A percentile compares a stretch with the other conserved stretches of the same genome.
Conservation (phyloP, 2,888 invertebrate species). For the Bembecia ichneumoniformis region DNA sequence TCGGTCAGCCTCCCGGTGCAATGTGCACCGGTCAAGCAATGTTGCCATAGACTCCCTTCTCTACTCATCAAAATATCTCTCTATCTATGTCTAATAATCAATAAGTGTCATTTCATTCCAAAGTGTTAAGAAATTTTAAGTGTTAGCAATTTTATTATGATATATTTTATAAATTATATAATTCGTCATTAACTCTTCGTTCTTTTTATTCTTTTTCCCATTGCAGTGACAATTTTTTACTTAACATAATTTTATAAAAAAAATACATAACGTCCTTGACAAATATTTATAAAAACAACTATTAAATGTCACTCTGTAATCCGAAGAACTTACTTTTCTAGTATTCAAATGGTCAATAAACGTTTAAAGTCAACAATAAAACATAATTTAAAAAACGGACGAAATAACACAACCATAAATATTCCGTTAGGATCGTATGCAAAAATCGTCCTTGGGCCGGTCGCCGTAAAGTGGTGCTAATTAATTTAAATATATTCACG, state of each 20-base stretch:
- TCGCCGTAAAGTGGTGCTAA: slow-evolving; percentile 42
- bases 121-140: too few relatives aligned
- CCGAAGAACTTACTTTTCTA: slow-evolving; percentile 2
- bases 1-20: slow-evolving; percentile 5
- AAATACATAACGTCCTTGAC: too few relatives aligned
- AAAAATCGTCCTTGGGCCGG: slow-evolving; percentile 61
- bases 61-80: too few relatives aligned
- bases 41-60: slow-evolving; percentile 15
- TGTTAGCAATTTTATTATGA: too few relatives aligned
- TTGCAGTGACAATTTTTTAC: too few relatives aligned
- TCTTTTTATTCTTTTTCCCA: too few relatives aligned
- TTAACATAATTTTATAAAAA: too few relatives aligned
- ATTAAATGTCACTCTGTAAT: background rate
- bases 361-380: slow-evolving; percentile 13
- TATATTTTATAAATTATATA: too few relatives aligned
- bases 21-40: slow-evolving; percentile 13
- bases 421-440: slow-evolving; percentile 51
- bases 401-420: slow-evolving; percentile 23
- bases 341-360: slow-evolving; percentile 7
- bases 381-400: slow-evolving; percentile 14
- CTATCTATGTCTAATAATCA: too few relatives aligned
- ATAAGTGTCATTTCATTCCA: too few relatives aligned
- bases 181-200: too few relatives aligned
- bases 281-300: background rate
- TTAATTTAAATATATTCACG: slow-evolving; percentile 63